These are phyloP conservation scores for Amblyjoppa fuscipennis DNA, from an alignment of 2,888 invertebrate genomes.

Conservation along the genomic window DNA sequence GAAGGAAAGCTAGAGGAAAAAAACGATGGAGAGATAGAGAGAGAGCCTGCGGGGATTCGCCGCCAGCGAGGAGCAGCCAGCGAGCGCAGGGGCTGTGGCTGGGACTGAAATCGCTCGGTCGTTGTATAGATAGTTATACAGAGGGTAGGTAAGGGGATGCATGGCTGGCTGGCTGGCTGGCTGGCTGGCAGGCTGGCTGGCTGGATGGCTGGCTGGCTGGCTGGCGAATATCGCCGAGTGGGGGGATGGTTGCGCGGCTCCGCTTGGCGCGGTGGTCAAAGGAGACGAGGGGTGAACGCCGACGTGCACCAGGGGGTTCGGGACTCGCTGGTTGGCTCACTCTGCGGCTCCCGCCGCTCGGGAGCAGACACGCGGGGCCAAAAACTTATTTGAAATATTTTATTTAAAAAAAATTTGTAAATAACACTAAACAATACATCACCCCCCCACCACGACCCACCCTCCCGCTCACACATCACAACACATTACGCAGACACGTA, in stretches of 20 bases:
- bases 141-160: constrained; percentile 49
- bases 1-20: constrained; percentile 59
- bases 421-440: constrained; percentile 76
- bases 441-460: not conserved
- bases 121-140: constrained; percentile 35
- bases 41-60: constrained; percentile 67
- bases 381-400: constrained; percentile 83
- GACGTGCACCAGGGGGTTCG: constrained; percentile 73
- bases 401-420: constrained; percentile 83
- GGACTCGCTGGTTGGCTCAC: constrained; percentile 83
- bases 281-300: constrained; percentile 43
- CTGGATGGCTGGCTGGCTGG: constrained; percentile 53
- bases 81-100: constrained; percentile 77
- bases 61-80: constrained; percentile 68
- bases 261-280: constrained; percentile 63
- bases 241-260: constrained; percentile 70
- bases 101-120: constrained; percentile 71
- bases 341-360: constrained; percentile 86
- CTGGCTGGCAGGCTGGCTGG: constrained; percentile 48
- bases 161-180: constrained; percentile 47
- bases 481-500: constrained; percentile 68
- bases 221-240: constrained; percentile 60
- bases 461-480: constrained; percentile 41
- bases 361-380: constrained; percentile 85
- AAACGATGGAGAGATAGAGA: constrained; percentile 61